Evolutionary conservation across 1,140 invertebrate genomes (phyloP).

Genomic region (Drosophila nigromelanica): DNA sequence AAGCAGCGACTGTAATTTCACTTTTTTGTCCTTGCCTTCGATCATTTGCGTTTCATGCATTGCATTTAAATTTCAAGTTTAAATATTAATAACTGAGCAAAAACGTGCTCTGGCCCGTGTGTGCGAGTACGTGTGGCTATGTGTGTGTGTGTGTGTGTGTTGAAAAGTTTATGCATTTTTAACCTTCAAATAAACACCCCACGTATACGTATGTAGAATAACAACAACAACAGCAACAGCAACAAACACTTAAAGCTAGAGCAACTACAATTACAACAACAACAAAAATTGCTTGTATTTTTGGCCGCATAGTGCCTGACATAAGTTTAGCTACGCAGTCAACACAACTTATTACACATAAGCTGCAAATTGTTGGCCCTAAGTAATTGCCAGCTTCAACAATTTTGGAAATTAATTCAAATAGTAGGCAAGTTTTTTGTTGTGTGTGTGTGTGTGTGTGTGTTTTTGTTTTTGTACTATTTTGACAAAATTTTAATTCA

Average conservation of each 20-base stretch:
- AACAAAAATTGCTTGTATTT: neutral
- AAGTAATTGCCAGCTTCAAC: conserved; percentile 2
- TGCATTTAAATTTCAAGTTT: conserved; percentile 75
- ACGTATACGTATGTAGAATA: conserved; percentile 19
- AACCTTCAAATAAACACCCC: conserved; percentile 61
- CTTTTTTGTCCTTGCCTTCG: conserved; percentile 32
- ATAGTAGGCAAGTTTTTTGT: neutral
- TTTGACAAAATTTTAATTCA: too few species aligned
- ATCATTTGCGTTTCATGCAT: conserved; percentile 59
- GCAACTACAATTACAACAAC: neutral
- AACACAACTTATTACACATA: conserved; percentile 1
- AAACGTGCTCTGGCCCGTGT: conserved; percentile 34
- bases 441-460: neutral
- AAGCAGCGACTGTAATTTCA: conserved; percentile 40
- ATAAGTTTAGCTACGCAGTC: conserved; percentile 24
- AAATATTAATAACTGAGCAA: conserved; percentile 75
- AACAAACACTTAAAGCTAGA: conserved; percentile 1
- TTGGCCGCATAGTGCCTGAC: conserved; percentile 21
- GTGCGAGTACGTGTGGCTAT: neutral
- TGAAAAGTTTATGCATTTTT: conserved; percentile 73
- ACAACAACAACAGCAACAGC: conserved; percentile 23
- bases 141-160: conserved; percentile 20
- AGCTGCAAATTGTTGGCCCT: conserved; percentile 1
- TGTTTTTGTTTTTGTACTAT: neutral
- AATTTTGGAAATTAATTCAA: neutral